Conservation (phyloP, 2,888 invertebrate genomes). For the Diarsia brunnea region DNA sequence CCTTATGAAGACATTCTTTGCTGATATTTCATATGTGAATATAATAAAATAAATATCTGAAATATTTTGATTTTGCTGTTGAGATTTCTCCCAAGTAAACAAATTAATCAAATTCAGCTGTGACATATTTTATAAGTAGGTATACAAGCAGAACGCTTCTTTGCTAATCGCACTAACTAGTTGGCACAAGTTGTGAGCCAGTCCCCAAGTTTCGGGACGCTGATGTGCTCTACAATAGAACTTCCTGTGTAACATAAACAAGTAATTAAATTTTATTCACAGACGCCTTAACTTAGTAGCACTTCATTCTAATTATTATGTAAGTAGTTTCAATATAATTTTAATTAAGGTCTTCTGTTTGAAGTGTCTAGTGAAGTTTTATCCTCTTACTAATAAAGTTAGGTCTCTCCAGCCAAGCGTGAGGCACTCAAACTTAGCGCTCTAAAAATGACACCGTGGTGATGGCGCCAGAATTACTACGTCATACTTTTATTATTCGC, state of each 20-base stretch:
- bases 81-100: slow-evolving; percentile 2
- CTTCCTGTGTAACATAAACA: slow-evolving; percentile 56
- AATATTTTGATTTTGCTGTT: not conserved
- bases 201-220: slow-evolving; percentile 53
- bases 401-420: slow-evolving; percentile 7
- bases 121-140: slow-evolving; percentile 32
- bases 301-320: slow-evolving; percentile 47
- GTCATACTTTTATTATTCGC: not conserved
- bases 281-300: slow-evolving; percentile 26
- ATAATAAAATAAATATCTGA: not conserved
- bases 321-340: slow-evolving; percentile 32
- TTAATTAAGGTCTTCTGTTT: slow-evolving; percentile 21
- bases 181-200: slow-evolving; percentile 44
- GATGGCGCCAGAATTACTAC: not conserved
- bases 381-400: slow-evolving; percentile 18
- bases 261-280: slow-evolving; percentile 48
- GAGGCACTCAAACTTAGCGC: not conserved
- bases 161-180: slow-evolving; percentile 51
- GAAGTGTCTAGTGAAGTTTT: slow-evolving; percentile 22
- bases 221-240: slow-evolving; percentile 58
- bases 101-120: not conserved
- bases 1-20: slow-evolving; percentile 12
- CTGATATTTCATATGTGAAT: slow-evolving; percentile 4
- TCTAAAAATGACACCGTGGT: not conserved
- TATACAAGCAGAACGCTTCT: slow-evolving; percentile 30